Conservation (phyloP, 2,888 invertebrate genomes). For the Dastarcus helophoroides region DNA sequence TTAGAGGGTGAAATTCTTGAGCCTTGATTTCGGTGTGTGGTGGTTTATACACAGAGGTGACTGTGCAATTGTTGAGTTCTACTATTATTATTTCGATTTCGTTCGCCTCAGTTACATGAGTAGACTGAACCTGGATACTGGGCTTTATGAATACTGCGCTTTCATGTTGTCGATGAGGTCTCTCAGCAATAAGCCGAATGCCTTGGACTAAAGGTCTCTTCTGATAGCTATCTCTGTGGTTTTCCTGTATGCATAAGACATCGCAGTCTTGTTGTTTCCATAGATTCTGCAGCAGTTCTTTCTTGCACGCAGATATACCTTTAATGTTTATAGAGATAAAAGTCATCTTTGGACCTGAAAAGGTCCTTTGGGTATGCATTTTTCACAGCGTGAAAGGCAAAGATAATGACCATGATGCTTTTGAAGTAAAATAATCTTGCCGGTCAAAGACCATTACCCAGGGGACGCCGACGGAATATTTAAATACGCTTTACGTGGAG, state of each 20-base stretch:
- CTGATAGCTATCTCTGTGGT: slow-evolving; percentile 1
- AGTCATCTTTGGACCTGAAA: slow-evolving; percentile 4
- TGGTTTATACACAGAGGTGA: slow-evolving; percentile 6
- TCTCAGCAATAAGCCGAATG: slow-evolving; percentile 5
- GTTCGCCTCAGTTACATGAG: slow-evolving; percentile 2
- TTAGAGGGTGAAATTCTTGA: slow-evolving; percentile 1
- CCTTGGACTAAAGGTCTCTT: too few species aligned
- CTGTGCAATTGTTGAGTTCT: slow-evolving; percentile 8
- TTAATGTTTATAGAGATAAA: slow-evolving; percentile 6
- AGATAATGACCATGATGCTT: too few species aligned
- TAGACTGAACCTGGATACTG: slow-evolving; percentile 3
- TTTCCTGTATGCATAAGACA: slow-evolving; percentile 6
- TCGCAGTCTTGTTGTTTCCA: slow-evolving; percentile 4
- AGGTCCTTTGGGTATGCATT: neutral
- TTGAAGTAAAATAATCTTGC: too few species aligned
- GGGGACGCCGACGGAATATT: too few species aligned
- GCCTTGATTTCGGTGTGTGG: slow-evolving; percentile 4
- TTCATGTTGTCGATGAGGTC: slow-evolving; percentile 6
- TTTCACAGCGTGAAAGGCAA: too few species aligned
- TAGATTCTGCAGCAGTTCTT: slow-evolving; percentile 5
- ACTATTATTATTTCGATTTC: slow-evolving; percentile 7
- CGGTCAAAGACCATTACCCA: too few species aligned
- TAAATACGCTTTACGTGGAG: too few species aligned
- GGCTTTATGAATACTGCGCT: slow-evolving; percentile 7
- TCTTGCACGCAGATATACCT: slow-evolving; percentile 8